Conservation (phyloP, 2,113 vertebrate species). For the Platysternon megacephalum region DNA sequence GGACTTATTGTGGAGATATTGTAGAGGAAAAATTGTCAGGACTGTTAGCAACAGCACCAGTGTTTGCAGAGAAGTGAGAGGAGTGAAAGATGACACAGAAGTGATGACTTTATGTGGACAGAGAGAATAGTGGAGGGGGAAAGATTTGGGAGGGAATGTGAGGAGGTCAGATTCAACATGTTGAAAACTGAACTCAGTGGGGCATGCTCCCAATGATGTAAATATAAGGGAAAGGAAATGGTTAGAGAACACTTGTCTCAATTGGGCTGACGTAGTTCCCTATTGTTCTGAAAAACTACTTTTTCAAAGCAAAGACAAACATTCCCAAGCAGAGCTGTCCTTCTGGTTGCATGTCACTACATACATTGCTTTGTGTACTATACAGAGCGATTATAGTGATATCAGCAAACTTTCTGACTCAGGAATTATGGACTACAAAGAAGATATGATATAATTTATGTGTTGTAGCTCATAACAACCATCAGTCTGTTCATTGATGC, state of each 20-base stretch:
- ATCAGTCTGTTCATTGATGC: background rate
- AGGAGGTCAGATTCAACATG: background rate
- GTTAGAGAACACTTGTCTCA: background rate
- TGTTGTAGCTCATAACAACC: background rate
- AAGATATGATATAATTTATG: background rate
- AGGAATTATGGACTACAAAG: background rate
- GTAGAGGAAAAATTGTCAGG: background rate
- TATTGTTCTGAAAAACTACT: background rate
- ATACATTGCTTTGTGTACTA: background rate
- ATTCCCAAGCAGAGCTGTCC: background rate
- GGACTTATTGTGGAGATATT: background rate
- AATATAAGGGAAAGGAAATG: background rate
- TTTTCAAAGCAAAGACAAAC: background rate
- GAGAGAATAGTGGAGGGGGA: background rate
- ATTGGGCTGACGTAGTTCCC: background rate
- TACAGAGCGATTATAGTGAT: background rate
- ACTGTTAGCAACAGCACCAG: background rate
- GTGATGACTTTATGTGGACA: background rate
- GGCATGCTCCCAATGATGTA: background rate
- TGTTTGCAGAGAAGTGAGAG: background rate
- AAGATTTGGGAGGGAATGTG: background rate
- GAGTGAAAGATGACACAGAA: background rate
- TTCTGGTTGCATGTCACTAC: background rate
- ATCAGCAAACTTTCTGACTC: background rate
- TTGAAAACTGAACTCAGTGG: background rate